A percentile compares a stretch with the other conserved stretches of the same genome.
Conservation (phyloP, 2,888 invertebrate genomes). For the Heliothis peltigera region DNA sequence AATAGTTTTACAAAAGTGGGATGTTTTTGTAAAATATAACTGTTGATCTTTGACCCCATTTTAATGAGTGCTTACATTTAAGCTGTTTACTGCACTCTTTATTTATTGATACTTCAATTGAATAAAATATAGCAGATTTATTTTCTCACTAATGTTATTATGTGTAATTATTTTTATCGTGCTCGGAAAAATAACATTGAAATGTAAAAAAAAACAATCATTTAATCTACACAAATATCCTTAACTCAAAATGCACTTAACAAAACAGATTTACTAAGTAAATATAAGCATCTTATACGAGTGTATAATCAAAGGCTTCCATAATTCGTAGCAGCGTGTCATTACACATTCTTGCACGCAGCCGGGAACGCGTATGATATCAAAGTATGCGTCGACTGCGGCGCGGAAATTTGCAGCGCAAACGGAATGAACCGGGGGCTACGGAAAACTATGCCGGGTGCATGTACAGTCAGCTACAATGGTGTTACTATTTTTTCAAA, state of each 20-base stretch:
- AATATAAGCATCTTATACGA: background rate
- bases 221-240: background rate
- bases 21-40: background rate
- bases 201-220: background rate
- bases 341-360: conserved; percentile 3
- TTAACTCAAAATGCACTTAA: background rate
- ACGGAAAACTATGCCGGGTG: conserved; percentile 14
- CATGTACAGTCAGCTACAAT: conserved; percentile 21
- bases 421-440: conserved; percentile 6
- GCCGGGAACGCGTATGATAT: background rate
- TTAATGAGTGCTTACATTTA: too few relatives aligned
- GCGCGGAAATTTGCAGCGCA: conserved; percentile 32
- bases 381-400: conserved; percentile 5
- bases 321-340: background rate
- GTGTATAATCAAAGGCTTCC: background rate
- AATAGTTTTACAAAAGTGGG: background rate
- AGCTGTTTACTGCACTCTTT: too few relatives aligned
- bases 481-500: too few relatives aligned
- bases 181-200: too few relatives aligned
- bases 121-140: too few relatives aligned
- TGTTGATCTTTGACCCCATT: too few relatives aligned
- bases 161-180: too few relatives aligned
- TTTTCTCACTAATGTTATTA: too few relatives aligned
- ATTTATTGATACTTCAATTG: too few relatives aligned
- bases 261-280: background rate